Conservation (phyloP, 2,888 invertebrate genomes). For the Scotopteryx bipunctaria region DNA sequence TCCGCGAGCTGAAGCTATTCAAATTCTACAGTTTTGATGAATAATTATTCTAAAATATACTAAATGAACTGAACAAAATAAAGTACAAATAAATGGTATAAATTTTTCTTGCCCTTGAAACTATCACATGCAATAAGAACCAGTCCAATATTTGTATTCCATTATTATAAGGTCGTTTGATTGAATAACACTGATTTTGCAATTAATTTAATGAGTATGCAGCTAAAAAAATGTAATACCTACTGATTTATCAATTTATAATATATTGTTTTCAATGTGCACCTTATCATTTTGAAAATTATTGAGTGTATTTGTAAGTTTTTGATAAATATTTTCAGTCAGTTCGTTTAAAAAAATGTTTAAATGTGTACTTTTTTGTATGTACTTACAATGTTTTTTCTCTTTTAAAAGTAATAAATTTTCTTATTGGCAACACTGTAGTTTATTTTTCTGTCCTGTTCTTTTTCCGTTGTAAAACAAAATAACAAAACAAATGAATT, state of each 20-base stretch:
- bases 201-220: conserved; percentile 15
- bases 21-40: too few relatives aligned
- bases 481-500: too few relatives aligned
- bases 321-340: conserved; percentile 47
- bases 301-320: conserved; percentile 40
- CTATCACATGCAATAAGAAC: conserved; percentile 37
- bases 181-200: conserved; percentile 37
- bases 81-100: conserved; percentile 16
- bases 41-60: too few relatives aligned
- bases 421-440: conserved; percentile 60
- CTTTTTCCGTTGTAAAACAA: too few relatives aligned
- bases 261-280: conserved; percentile 20
- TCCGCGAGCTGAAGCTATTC: too few relatives aligned
- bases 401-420: conserved; percentile 65
- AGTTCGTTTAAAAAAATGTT: conserved; percentile 48
- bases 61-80: conserved; percentile 6
- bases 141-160: conserved; percentile 53
- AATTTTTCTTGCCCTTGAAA: conserved; percentile 26
- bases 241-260: conserved; percentile 14
- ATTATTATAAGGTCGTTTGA: conserved; percentile 45
- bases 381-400: conserved; percentile 74
- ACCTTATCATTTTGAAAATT: conserved; percentile 35
- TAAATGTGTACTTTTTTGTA: conserved; percentile 62
- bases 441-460: conserved; percentile 14
- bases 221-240: conserved; percentile 16